Percentiles rank a stretch among this genome's conserved stretches.
Evolutionary conservation across 2,113 vertebrate genomes (phyloP).

Genomic region (Mormoops blainvillei): DNA sequence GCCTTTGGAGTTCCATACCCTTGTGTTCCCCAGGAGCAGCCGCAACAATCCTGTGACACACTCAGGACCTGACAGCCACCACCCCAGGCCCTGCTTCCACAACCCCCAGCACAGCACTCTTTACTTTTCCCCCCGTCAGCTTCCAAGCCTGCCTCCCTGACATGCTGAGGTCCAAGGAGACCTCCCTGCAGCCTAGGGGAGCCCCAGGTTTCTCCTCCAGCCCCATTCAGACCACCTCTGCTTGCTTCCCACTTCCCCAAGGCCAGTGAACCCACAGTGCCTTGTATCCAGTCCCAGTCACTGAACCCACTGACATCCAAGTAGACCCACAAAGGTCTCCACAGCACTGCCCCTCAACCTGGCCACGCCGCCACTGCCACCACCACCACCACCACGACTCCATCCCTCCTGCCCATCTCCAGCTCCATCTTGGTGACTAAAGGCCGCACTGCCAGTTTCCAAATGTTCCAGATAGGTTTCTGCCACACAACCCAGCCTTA

Average conservation of each 20-base stretch:
- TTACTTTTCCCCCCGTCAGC: neutral
- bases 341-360: too few relatives aligned
- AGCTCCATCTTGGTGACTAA: neutral
- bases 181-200: neutral
- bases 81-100: neutral
- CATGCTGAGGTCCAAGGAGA: neutral
- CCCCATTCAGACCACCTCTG: neutral
- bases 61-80: too few relatives aligned
- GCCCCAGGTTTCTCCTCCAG: neutral
- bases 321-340: neutral
- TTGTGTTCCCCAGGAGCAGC: neutral
- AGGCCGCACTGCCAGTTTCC: neutral
- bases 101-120: neutral
- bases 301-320: neutral
- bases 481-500: neutral
- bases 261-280: neutral
- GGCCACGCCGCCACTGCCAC: neutral
- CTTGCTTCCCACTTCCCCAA: neutral
- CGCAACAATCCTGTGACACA: neutral
- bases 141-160: neutral
- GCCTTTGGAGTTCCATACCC: neutral
- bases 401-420: neutral
- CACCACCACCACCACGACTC: neutral
- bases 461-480: neutral
- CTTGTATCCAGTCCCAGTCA: neutral